Evolutionary conservation across 2,888 invertebrate genomes (phyloP), one percentile per base, ranked within the genome.

Genomic region (Brassicogethes aeneus): DNA sequence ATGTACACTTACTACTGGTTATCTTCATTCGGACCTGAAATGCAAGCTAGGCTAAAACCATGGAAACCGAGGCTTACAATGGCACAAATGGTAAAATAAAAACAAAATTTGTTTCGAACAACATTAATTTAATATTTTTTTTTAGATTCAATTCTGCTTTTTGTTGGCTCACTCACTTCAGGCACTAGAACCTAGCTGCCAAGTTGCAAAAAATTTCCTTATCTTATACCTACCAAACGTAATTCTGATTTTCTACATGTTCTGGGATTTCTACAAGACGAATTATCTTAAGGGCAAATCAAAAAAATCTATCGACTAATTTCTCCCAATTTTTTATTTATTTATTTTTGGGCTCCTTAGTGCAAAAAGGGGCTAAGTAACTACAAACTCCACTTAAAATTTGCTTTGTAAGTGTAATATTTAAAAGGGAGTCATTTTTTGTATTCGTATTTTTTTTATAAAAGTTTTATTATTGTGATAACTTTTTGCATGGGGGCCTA

Each of bases 1-100:
- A 86, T 86, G 85, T 86, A 86, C 60, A 70, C 72, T 3, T 86
- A 86, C 65, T 86, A 86, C 60, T 70, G 83, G 8, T 58, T 82
- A 1, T 69, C 82, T 0, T 76, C 79, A 41, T 72, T 81, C 42
- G 80, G 79, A 46, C 74, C 76, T 3, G 55, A 59, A 31, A 63
- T 77, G 50, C 76, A 79, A 55, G 71, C 68, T 15, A 65, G 63
- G 45, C 64, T 84, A 31, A 60, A 60, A 39, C 75, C 73, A 44
- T 73, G 80, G 60, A 86, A 86, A 57, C 64, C 67, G 35, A 70
- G 68, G 56, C 49, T 75, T 35, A 75, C 74, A 8, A 64, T 69
- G 45, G 58, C 82, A 52, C 86, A 86, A 68, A 78, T 86, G 82
- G 76, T 80, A 67, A 59, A n/a, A n/a, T n/a, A n/a, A n/a, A n/a